Base-by-base conservation (phyloP, 2,113 vertebrate genomes). In the Neolamprologus longior region DNA sequence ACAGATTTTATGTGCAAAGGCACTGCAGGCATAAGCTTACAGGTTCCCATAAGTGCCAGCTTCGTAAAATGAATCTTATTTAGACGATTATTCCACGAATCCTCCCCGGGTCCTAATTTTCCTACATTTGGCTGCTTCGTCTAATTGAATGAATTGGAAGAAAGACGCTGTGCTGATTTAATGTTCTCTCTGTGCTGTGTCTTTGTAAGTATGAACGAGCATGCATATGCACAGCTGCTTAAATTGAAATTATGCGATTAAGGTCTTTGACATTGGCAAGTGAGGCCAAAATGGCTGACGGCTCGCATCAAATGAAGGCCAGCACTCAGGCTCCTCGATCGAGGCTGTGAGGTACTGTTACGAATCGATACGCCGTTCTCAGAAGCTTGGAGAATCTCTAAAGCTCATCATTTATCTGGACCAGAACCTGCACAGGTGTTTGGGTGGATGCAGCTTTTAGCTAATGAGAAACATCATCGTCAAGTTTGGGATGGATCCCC, bases 131-230 rank as follows among this genome's bases (percentile, higher is more conserved):
- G 84, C 90, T 83, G 82, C 82, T 88, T 91, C 3, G 7, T 81
- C 76, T 92, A 91, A 96, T 92, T 86, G 78, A 92, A 93, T 93
- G 84, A 90, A 91, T 88, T 88, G 81, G 37, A 55, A 89, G 90
- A 86, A 84, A 82, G 87, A 58, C 80, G 7, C 15, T 57, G 66
- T 90, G 90, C 88, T 88, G 86, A 92, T 93, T 93, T 90, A 92
- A 94, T 90, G 80, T 91, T 76, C 88, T 86, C 79, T 89, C 66
- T 83, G 78, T 89, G 86, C 50, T 7, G 19, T 87, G 84, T 88
- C 76, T 83, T 87, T 83, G 78, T 93, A 78, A 93, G 90, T 94
- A 89, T 91, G 87, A 89, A 89, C 79, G 80, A 35, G 86, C 57
- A 88, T 90, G 92, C 93, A 91, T 89, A 86, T 90, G 88, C 88